Percentiles rank a stretch among this genome's conserved stretches.
Conservation (phyloP, 2,113 vertebrate genomes). For the Shinisaurus crocodilurus region DNA sequence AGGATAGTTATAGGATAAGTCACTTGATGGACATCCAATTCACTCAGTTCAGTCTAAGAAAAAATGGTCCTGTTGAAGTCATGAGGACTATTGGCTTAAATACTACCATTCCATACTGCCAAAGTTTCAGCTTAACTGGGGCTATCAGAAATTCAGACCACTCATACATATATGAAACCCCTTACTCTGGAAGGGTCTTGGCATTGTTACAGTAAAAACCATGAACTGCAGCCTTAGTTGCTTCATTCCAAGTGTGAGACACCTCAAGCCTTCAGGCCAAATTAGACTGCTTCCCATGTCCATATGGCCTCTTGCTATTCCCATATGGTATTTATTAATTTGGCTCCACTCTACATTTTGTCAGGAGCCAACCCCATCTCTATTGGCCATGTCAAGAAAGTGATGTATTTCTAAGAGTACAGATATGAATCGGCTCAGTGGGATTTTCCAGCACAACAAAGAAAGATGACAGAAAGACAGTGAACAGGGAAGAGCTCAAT, state of each 20-base stretch:
- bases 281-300: not conserved
- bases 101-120: not conserved
- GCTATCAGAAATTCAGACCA: slow-evolving; percentile 26
- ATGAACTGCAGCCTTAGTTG: not conserved
- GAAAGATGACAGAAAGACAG: not conserved
- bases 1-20: not conserved
- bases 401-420: not conserved
- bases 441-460: not conserved
- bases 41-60: not conserved
- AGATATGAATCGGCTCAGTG: not conserved
- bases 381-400: not conserved
- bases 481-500: not conserved
- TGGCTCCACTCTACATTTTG: slow-evolving; percentile 7
- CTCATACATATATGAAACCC: not conserved
- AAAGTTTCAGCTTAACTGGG: slow-evolving; percentile 10
- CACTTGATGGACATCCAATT: not conserved
- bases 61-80: not conserved
- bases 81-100: slow-evolving; percentile 10
- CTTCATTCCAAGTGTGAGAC: not conserved
- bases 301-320: slow-evolving; percentile 6
- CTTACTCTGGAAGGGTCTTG: not conserved
- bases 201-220: not conserved
- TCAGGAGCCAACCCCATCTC: not conserved
- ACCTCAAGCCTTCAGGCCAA: not conserved
- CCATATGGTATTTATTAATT: slow-evolving; percentile 12